Percentiles rank a stretch among this genome's conserved stretches.
Conservation (phyloP, 2,888 invertebrate genomes). For the Catonia carolina region DNA sequence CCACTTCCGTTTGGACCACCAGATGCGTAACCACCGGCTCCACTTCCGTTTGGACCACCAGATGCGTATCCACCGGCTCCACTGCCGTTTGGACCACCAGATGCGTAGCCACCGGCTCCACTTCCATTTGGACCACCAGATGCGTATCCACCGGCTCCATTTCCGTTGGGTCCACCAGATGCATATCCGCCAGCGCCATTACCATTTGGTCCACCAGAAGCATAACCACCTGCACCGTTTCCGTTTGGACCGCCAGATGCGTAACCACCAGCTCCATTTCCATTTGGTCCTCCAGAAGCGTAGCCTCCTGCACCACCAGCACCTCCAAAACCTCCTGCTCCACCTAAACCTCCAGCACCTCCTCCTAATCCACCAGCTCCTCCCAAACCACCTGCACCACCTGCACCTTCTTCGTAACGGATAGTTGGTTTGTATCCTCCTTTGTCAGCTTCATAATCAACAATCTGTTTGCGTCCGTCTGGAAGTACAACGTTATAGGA, state of each 20-base stretch:
- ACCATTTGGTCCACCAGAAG: conserved; percentile 14
- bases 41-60: conserved; percentile 9
- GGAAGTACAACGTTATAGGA: conserved; percentile 58
- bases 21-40: not conserved
- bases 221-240: conserved; percentile 8
- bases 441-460: conserved; percentile 57
- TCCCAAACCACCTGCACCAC: conserved; percentile 16
- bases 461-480: conserved; percentile 57
- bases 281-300: conserved; percentile 13
- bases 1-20: conserved; percentile 16
- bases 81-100: conserved; percentile 16
- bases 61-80: conserved; percentile 12
- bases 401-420: conserved; percentile 42
- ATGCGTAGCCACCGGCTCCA: conserved; percentile 7
- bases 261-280: conserved; percentile 21
- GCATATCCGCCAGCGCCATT: conserved; percentile 15
- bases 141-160: conserved; percentile 1
- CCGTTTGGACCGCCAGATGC: conserved; percentile 20
- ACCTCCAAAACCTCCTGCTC: not conserved
- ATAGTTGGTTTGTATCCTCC: conserved; percentile 57
- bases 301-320: conserved; percentile 4
- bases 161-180: conserved; percentile 23
- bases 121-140: conserved; percentile 12
- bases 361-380: not conserved
- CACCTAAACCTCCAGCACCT: not conserved